A percentile compares a stretch with the other conserved stretches of the same genome.
Conservation (phyloP, 1,140 invertebrate genomes). For the Drosophila yakuba region DNA sequence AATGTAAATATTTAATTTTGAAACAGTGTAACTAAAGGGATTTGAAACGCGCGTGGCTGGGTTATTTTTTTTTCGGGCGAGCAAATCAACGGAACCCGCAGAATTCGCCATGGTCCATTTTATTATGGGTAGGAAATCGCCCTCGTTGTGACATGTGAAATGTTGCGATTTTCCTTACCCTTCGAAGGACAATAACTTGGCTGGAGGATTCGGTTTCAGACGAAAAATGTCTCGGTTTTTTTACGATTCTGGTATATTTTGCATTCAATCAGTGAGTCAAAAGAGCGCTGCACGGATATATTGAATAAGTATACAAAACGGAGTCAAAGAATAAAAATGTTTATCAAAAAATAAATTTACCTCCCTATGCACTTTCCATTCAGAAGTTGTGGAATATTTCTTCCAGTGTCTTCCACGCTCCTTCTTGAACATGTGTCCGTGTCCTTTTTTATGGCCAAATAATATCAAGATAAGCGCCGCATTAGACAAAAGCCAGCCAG, state of each 20-base stretch:
- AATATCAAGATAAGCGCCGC: slow-evolving; percentile 75
- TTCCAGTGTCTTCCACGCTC: background rate
- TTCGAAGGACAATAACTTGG: background rate
- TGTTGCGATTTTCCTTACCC: slow-evolving; percentile 49
- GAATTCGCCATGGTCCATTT: slow-evolving; percentile 72
- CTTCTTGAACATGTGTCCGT: slow-evolving; percentile 45
- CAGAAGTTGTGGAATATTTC: background rate
- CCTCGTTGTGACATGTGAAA: slow-evolving; percentile 71
- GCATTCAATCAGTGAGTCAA: background rate
- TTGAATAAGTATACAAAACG: background rate
- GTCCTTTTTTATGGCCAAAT: slow-evolving; percentile 67
- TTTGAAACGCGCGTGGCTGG: slow-evolving; percentile 77
- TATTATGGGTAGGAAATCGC: slow-evolving; percentile 37
- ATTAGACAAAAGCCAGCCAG: slow-evolving; percentile 58
- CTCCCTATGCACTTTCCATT: background rate
- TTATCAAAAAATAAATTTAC: background rate
- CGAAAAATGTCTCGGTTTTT: background rate
- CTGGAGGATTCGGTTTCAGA: slow-evolving; percentile 21
- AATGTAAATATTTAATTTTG: slow-evolving; percentile 84
- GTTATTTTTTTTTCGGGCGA: background rate
- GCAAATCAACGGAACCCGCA: slow-evolving; percentile 80
- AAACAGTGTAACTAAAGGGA: slow-evolving; percentile 83
- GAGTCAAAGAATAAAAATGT: background rate
- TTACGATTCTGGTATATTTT: background rate
- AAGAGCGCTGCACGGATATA: background rate